Base-by-base conservation (phyloP, 2,113 vertebrate species). In the Bufo bufo region DNA sequence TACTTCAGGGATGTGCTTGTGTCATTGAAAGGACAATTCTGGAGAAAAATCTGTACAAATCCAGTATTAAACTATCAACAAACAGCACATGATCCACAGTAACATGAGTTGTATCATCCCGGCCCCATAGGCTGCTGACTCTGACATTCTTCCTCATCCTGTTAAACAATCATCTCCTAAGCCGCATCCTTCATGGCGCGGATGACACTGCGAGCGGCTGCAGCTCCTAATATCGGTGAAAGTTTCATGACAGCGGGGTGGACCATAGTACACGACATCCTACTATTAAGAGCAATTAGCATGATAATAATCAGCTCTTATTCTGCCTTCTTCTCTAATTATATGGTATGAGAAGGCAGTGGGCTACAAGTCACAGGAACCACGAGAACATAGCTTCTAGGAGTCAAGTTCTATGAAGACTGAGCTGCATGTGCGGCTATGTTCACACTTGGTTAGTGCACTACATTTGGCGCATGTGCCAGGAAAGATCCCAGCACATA, bases 201-300 rank as follows among this genome's bases (percentile, higher is more conserved):
- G 58, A 20, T 75, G 85, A 69, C 66, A 52, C 43, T 13, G 45
- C 43, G 20, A 19, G 47, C 10, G 0, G 33, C 69, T n/a, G 19
- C n/a, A 47, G 61, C 78, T 20, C 80, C 12, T n/a, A 12, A 33
- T 16, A 50, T 58, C 49, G 9, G 10, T 43, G n/a, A 12, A n/a
- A 78, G 49, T n/a, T 61, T 69, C 20, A 65, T 66, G 63, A 52
- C 47, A 66, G 11, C 54, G 74, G 59, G 49, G 16, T 43, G 50
- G 74, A 14, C 43, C 49, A 2, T 56, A 47, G 43, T 79, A 54
- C 54, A 8, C 17, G 9, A 79, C 61, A 86, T 33, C 77, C 59
- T 79, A 56, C n/a, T 86, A 86, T 79, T 7, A 43, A 8, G 23
- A 86, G 50, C 58, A 79, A 86, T 86, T 86, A 69, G 59, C 9